Evolutionary conservation across 2,888 invertebrate genomes (phyloP).

Genomic region (Xestia xanthographa): DNA sequence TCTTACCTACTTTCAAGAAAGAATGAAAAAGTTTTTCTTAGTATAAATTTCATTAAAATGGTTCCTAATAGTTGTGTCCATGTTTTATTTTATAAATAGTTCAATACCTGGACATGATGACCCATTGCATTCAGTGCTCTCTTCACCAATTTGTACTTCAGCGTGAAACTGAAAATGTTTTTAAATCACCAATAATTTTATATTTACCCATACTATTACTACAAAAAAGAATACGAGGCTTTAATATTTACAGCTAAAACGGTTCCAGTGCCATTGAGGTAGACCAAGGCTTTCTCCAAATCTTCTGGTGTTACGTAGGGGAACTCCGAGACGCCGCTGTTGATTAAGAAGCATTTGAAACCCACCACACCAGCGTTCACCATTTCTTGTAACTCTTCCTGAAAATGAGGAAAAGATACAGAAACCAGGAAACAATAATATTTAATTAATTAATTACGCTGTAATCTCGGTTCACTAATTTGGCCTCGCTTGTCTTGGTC

Average conservation of each 20-base stretch:
- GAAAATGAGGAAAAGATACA: conserved; percentile 47
- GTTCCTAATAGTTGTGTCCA: background rate
- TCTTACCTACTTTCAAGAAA: background rate
- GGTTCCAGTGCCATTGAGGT: conserved; percentile 90
- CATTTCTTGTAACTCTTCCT: conserved; percentile 90
- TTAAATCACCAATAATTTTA: background rate
- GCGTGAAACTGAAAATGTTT: conserved; percentile 91
- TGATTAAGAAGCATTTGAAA: conserved; percentile 93
- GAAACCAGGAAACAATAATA: conserved; percentile 12
- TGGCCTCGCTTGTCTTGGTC: conserved; percentile 6
- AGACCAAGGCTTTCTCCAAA: conserved; percentile 88
- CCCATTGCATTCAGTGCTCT: conserved; percentile 62
- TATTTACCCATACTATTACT: background rate
- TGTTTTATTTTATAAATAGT: background rate
- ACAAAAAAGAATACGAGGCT: background rate
- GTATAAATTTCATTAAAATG: no score
- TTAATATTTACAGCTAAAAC: conserved; percentile 91
- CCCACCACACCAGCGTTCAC: conserved; percentile 92
- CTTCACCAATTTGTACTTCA: conserved; percentile 85
- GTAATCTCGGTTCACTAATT: background rate
- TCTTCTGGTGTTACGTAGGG: conserved; percentile 90
- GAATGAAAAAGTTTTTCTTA: no score
- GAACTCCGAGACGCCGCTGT: conserved; percentile 92
- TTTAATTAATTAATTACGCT: background rate
- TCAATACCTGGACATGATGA: conserved; percentile 64